These are phyloP conservation scores for Neopipo cinnamomea DNA, from an alignment of 2,113 vertebrate genomes.

Conservation along the genomic window DNA sequence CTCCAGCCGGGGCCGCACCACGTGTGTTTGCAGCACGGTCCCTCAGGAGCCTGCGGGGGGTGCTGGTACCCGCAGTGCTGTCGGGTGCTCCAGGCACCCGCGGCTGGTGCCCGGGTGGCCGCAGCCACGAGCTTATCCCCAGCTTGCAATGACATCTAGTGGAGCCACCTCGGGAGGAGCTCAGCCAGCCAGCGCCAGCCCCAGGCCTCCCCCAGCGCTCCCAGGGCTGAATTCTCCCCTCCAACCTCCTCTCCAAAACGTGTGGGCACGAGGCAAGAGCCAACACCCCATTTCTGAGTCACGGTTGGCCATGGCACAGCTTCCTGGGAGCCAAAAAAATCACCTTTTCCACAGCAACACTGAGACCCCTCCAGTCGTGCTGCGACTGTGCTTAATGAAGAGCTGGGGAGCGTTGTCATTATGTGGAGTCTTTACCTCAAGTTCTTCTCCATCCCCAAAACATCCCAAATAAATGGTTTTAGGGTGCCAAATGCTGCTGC, in stretches of 20 bases:
- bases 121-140: neutral
- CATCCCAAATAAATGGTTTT: neutral
- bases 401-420: no score
- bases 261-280: neutral
- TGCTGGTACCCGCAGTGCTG: rapidly evolving
- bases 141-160: constrained; percentile 36
- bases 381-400: neutral
- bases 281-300: neutral
- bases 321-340: neutral
- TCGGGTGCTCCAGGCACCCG: neutral
- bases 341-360: neutral
- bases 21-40: rapidly evolving
- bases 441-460: neutral
- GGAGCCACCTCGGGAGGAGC: neutral
- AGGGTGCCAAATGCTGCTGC: neutral
- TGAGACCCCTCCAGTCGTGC: rapidly evolving
- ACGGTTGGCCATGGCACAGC: rapidly evolving
- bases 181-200: rapidly evolving
- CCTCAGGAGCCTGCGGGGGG: rapidly evolving
- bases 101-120: neutral
- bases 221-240: neutral
- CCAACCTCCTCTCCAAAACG: neutral
- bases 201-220: rapidly evolving
- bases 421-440: neutral
- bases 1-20: rapidly evolving